These are phyloP conservation scores for Balaeniceps rex DNA, from an alignment of 2,113 vertebrate species.

Conservation along the genomic window DNA sequence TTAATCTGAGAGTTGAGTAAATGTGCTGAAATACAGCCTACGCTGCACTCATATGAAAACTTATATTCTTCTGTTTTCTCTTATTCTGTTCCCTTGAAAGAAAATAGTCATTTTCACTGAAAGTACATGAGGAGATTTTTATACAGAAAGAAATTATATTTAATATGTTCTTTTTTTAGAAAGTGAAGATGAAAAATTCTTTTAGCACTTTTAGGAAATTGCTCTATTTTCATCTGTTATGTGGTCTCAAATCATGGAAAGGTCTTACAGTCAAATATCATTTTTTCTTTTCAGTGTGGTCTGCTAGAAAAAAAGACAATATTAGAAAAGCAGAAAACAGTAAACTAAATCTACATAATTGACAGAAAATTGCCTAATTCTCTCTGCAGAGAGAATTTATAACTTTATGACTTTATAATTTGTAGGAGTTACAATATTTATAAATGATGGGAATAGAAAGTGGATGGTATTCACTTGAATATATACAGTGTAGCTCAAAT, in stretches of 20 bases:
- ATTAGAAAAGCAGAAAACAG: not conserved
- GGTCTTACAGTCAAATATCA: not conserved
- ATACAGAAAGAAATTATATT: not conserved
- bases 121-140: not conserved
- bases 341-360: not conserved
- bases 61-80: not conserved
- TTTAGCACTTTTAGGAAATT: not conserved
- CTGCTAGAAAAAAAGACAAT: not conserved
- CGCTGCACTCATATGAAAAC: not conserved
- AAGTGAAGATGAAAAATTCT: not conserved
- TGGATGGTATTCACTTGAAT: not conserved
- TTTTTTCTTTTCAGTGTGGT: not conserved
- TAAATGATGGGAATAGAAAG: constrained; percentile 3
- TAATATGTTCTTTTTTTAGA: not conserved
- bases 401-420: not conserved
- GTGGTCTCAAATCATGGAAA: not conserved
- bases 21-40: not conserved
- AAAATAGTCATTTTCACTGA: not conserved
- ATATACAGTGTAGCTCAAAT: not conserved
- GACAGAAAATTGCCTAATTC: not conserved
- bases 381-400: not conserved
- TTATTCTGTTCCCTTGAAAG: not conserved
- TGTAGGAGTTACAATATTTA: not conserved
- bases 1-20: not conserved
- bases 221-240: not conserved